Conservation (phyloP, 2,797 vertebrate genomes). For the Coilia nasus region DNA sequence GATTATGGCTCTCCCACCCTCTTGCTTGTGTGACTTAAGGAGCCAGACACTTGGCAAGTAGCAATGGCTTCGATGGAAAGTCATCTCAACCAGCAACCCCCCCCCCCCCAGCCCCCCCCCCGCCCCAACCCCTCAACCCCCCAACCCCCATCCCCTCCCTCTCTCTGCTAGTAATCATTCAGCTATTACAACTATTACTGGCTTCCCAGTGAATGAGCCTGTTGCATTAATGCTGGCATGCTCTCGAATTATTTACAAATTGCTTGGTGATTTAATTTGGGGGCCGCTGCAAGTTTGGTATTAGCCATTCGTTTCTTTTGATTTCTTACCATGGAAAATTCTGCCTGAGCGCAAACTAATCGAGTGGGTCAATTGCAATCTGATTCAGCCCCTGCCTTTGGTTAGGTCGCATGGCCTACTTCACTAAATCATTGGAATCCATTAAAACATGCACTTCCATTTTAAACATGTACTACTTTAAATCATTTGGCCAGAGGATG, state of each 20-base stretch:
- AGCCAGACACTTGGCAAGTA: neutral
- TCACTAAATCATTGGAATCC: constrained; percentile 67
- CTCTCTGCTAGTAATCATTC: constrained; percentile 14
- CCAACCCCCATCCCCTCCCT: neutral
- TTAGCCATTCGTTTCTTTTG: constrained; percentile 40
- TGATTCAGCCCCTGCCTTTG: constrained; percentile 32
- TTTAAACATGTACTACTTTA: constrained; percentile 22
- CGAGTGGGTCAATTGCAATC: constrained; percentile 63
- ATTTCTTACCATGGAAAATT: constrained; percentile 43
- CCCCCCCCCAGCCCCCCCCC: neutral
- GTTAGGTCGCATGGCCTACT: constrained; percentile 48
- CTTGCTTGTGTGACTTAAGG: constrained; percentile 27
- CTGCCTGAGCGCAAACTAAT: constrained; percentile 48
- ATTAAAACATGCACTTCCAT: constrained; percentile 42
- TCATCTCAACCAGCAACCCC: neutral
- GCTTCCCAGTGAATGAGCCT: constrained; percentile 37
- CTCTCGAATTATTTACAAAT: constrained; percentile 53
- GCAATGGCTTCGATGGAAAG: neutral
- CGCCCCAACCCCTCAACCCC: too few relatives aligned
- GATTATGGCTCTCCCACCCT: constrained; percentile 67
- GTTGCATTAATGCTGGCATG: constrained; percentile 29
- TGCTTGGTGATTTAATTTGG: constrained; percentile 59
- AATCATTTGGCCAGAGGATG: constrained; percentile 8
- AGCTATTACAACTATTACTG: constrained; percentile 27
- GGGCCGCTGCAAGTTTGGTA: constrained; percentile 45